Evolutionary conservation across 2,888 invertebrate species (phyloP).

Genomic region (Opisthograptis luteolata): DNA sequence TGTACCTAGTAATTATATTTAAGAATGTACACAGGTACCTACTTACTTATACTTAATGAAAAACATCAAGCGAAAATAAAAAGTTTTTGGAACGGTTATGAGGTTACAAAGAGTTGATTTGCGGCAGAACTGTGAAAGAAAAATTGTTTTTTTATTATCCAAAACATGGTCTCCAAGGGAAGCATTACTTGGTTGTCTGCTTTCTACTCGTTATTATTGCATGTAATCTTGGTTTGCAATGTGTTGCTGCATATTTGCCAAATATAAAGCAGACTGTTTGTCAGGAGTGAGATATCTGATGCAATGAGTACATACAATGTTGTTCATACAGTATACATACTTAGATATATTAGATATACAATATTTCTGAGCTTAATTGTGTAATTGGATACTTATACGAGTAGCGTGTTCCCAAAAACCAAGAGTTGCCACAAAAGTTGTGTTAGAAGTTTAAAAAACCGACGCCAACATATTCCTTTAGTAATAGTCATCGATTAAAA

Average conservation of each 20-base stretch:
- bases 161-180: slow-evolving; percentile 41
- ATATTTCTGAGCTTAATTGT: too few species aligned
- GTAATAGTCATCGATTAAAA: too few species aligned
- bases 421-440: too few species aligned
- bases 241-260: slow-evolving; percentile 40
- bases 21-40: too few species aligned
- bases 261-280: not conserved
- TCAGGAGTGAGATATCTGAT: slow-evolving; percentile 4
- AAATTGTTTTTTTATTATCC: slow-evolving; percentile 47
- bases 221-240: slow-evolving; percentile 38
- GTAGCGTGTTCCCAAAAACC: too few species aligned
- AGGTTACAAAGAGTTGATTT: slow-evolving; percentile 36
- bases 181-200: slow-evolving; percentile 34
- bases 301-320: not conserved
- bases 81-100: slow-evolving; percentile 26
- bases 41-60: too few species aligned
- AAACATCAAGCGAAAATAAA: too few species aligned
- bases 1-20: too few species aligned
- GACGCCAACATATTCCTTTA: too few species aligned
- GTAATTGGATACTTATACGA: too few species aligned
- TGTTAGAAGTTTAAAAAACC: too few species aligned
- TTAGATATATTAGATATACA: not conserved
- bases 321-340: not conserved
- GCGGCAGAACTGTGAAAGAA: slow-evolving; percentile 35
- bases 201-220: slow-evolving; percentile 54